Base-by-base conservation (phyloP, 1,140 invertebrate genomes). In the Ditylenchus dipsaci region DNA sequence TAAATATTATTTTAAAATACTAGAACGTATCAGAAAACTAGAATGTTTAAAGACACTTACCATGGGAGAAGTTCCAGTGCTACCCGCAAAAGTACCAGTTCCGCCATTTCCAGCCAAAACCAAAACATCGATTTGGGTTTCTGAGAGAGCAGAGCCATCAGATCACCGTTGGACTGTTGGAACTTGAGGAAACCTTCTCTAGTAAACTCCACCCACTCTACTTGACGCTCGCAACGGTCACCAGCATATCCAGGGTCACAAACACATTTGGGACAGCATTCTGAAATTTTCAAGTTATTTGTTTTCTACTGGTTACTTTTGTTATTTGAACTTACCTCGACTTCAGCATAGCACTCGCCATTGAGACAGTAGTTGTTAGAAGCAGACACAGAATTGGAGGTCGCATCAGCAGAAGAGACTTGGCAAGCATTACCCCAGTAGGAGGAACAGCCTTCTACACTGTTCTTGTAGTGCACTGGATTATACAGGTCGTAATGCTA, bases 331-430 rank as follows among this genome's bases (percentile, higher is more conserved):
- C 33, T 11, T 5, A 38, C 33, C 33, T 72, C 19, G 19, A 73
- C 63, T 30, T 83, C 73, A 19, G 75, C 76, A 63, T 68, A 80
- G 43, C 80, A 82, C 30, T 83, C 81, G 42, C 80, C 81, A 65
- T 79, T 70, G 19, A 72, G 60, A 63, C 78, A 80, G 43, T 66
- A 53, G 49, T 26, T 53, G n/a, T 19, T 21, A 8, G 49, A 53
- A 19, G 23, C 23, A 26, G 49, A 53, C 23, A 19, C 3, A 19
- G 27, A 45, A 19, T 53, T 19, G 3, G 49, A 53, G 23, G 49
- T 7, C 3, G 49, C 49, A 53, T 26, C 49, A 21, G 49, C 23
- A 21, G 49, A 17, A 65, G 62, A 68, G 66, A 29, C 58, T 68
- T 21, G 76, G 67, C 78, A 80, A 9, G 70, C 72, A 45, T 62